Evolutionary conservation across 2,113 vertebrate species (phyloP), one percentile per base, ranked within the genome.

Genomic region (Rhinichthys klamathensis): DNA sequence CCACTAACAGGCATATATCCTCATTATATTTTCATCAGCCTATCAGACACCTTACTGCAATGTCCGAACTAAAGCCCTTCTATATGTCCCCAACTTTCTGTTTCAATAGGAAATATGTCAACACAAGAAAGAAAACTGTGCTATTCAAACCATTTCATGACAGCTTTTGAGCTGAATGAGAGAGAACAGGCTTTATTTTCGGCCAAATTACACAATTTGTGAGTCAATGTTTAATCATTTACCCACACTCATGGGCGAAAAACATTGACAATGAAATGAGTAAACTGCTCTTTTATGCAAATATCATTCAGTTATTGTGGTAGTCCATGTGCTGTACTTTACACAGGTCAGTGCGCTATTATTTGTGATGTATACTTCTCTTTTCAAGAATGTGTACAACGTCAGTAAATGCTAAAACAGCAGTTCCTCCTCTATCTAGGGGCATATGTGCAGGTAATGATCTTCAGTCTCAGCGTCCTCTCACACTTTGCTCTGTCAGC

Each of bases 401-500:
- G 6, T 44, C 25, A n/a, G 38, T 49, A 69, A 46, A 82, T n/a
- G 75, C 80, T 85, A 74, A 82, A 83, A 79, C 76, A 83, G 69
- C 63, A 60, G 1, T 18, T 32, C 13, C 27, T 16, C 67, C 46
- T 35, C 80, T 56, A 70, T 49, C 15, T 63, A 18, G 7, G 44
- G 6, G 30, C 65, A 82, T 67, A 38, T 46, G 30, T 23, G n/a
- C 41, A 82, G 27, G 30, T 58, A 83, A 72, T 83, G 46, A 82
- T 82, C 80, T 54, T 70, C 60, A 49, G 58, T 51, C 61, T 30
- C 25, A 69, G 44, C 61, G 10, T 80, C 60, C 65, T 80, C 78
- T 80, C 41, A 41, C 35, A 65, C 61, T 81, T 81, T 76, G 80
- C 35, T 75, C 77, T 74, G 38, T 73, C 81, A 84, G 79, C 80